These are phyloP conservation scores for Cantharis nigra DNA, from an alignment of 2,888 invertebrate genomes.

Conservation along the genomic window DNA sequence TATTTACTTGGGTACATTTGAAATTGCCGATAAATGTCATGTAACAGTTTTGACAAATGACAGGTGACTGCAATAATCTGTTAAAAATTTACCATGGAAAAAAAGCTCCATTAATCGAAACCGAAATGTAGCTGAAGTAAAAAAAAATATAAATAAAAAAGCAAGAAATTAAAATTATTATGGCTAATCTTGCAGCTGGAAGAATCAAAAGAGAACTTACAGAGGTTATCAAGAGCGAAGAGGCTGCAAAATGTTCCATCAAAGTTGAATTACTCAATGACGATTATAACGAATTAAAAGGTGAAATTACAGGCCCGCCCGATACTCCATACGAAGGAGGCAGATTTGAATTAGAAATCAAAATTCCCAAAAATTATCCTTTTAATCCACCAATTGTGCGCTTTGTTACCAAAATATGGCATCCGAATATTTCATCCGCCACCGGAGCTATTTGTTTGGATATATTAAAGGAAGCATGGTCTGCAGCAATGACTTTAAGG, in stretches of 20 bases:
- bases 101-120: not conserved
- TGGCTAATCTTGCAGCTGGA: slow-evolving; percentile 95
- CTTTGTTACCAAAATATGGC: slow-evolving; percentile 98
- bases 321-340: slow-evolving; percentile 99
- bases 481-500: slow-evolving; percentile 96
- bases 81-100: not conserved
- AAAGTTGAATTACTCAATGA: slow-evolving; percentile 90
- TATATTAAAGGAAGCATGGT: slow-evolving; percentile 95
- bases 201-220: slow-evolving; percentile 97
- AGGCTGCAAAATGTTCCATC: slow-evolving; percentile 86
- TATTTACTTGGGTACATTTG: too few relatives aligned
- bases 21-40: too few relatives aligned
- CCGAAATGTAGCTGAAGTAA: not conserved
- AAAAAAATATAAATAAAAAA: not conserved
- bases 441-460: slow-evolving; percentile 98
- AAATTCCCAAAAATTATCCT: slow-evolving; percentile 99
- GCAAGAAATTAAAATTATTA: slow-evolving; percentile 51
- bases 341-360: slow-evolving; percentile 90
- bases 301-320: slow-evolving; percentile 96
- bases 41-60: not conserved
- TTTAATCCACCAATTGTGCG: slow-evolving; percentile 99
- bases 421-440: slow-evolving; percentile 98
- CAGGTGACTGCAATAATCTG: not conserved
- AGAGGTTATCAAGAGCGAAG: slow-evolving; percentile 97
- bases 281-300: slow-evolving; percentile 88